Conservation (phyloP, 2,888 invertebrate species). For the Lapara coniferarum region DNA sequence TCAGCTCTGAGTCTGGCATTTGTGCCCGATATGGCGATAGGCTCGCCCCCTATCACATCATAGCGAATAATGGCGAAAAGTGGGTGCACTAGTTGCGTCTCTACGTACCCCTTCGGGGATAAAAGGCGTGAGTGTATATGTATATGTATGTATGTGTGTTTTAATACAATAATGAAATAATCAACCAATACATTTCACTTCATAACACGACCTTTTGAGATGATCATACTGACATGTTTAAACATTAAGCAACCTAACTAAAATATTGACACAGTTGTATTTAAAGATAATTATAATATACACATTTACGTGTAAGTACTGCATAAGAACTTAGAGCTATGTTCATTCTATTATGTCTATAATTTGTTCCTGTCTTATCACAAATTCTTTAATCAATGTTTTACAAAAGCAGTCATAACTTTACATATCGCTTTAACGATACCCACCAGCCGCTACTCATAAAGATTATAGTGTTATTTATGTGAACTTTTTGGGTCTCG, state of each 20-base stretch:
- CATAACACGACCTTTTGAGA: slow-evolving; percentile 16
- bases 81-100: no score
- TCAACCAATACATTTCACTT: slow-evolving; percentile 23
- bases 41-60: no score
- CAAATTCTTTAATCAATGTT: not conserved
- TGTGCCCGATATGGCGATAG: no score
- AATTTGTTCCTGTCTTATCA: not conserved
- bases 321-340: not conserved
- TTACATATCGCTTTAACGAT: not conserved
- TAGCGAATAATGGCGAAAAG: no score
- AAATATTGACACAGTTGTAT: slow-evolving; percentile 16
- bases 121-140: no score
- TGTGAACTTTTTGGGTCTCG: slow-evolving; percentile 17
- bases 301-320: not conserved
- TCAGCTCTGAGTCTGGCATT: no score
- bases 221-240: slow-evolving; percentile 22
- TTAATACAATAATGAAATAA: not conserved
- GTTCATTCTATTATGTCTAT: not conserved
- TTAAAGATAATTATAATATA: not conserved
- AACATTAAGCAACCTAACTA: not conserved
- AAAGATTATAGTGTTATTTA: slow-evolving; percentile 21
- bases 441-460: not conserved
- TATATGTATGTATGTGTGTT: no score
- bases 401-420: not conserved
- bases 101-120: no score